A percentile compares a stretch with the other conserved stretches of the same genome.
Conservation (phyloP, 2,797 vertebrate genomes). For the Manis pentadactyla region DNA sequence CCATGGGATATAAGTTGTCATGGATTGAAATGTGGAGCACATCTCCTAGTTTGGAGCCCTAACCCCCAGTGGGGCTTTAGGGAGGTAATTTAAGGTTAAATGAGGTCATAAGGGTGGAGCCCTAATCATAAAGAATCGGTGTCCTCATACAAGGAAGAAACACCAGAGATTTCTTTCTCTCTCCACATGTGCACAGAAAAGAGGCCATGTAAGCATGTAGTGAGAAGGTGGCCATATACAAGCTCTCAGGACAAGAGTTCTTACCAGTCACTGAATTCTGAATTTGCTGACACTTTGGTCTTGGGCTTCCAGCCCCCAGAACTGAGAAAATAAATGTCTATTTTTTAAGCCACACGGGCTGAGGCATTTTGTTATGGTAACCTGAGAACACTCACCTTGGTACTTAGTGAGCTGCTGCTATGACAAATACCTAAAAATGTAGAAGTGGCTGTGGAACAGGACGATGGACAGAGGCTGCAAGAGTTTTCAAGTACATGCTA, state of each 20-base stretch:
- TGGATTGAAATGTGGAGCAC: not conserved
- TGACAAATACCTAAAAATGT: not conserved
- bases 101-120: not conserved
- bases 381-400: not conserved
- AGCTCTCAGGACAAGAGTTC: not conserved
- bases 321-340: not conserved
- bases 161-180: not conserved
- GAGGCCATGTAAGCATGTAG: not conserved
- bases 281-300: not conserved
- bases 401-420: not conserved
- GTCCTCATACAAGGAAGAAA: not conserved
- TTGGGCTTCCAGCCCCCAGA: too few relatives aligned
- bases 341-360: not conserved
- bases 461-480: not conserved
- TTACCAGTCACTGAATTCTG: not conserved
- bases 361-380: not conserved
- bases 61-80: not conserved
- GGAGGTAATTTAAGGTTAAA: not conserved
- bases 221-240: not conserved
- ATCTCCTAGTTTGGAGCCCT: not conserved
- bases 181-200: not conserved
- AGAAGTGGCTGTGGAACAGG: not conserved
- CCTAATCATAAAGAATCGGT: not conserved
- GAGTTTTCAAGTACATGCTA: not conserved
- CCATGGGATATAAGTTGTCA: not conserved